Percentiles rank a stretch among this genome's conserved stretches.
Evolutionary conservation across 1,140 invertebrate genomes (phyloP).

Genomic region (Samia ricini): DNA sequence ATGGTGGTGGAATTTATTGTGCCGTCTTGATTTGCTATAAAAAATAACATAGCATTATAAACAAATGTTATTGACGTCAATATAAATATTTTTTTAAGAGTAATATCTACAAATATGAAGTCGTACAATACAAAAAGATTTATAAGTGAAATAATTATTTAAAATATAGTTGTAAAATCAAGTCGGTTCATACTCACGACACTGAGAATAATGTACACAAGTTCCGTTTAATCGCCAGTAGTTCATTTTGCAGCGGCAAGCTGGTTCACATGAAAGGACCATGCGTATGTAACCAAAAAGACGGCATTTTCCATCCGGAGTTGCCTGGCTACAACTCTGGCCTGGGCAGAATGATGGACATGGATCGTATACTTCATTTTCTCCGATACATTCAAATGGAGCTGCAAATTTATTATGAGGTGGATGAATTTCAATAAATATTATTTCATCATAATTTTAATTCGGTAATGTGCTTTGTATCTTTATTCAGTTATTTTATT

Average conservation of each 20-base stretch:
- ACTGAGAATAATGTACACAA: slow-evolving; percentile 4
- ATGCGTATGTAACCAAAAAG: not conserved
- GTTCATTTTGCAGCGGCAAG: not conserved
- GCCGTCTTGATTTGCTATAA: not conserved
- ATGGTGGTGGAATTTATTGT: not conserved
- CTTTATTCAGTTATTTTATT: too few relatives aligned
- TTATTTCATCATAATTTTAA: not conserved
- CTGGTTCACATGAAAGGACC: slow-evolving; percentile 1
- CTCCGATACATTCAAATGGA: slow-evolving; percentile 1
- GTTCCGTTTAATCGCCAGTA: slow-evolving; percentile 2
- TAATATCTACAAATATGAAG: too few relatives aligned
- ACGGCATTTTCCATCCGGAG: not conserved
- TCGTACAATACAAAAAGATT: not conserved
- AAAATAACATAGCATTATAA: not conserved
- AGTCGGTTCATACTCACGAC: slow-evolving; percentile 13
- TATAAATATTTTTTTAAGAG: too few relatives aligned
- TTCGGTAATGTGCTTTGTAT: too few relatives aligned
- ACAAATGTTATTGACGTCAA: too few relatives aligned
- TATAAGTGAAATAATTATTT: not conserved
- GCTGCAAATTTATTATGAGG: not conserved
- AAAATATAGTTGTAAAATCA: not conserved
- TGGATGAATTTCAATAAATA: not conserved
- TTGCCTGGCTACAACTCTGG: not conserved
- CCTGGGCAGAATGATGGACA: not conserved
- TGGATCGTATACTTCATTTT: slow-evolving; percentile 1